Evolutionary conservation across 2,888 invertebrate genomes (phyloP).

Genomic region (Dasysyrphus tricinctus): DNA sequence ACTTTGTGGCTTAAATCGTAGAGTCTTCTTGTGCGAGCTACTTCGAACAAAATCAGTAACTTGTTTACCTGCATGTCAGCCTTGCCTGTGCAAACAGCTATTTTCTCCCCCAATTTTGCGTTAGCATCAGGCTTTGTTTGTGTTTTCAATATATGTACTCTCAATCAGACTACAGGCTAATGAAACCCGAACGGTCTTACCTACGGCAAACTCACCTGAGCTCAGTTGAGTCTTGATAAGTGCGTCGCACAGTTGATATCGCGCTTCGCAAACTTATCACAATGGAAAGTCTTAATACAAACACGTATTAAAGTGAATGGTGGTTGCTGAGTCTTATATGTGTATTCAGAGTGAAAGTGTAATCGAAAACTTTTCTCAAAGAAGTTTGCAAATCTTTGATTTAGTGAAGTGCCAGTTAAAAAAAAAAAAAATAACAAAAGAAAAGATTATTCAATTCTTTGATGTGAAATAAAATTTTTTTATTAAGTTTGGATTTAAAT

Average conservation of each 20-base stretch:
- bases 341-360: constrained; percentile 56
- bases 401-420: not conserved
- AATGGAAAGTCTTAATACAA: constrained; percentile 34
- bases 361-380: constrained; percentile 43
- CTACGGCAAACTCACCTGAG: constrained; percentile 54
- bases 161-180: constrained; percentile 1
- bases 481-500: constrained; percentile 40
- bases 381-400: not conserved
- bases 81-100: constrained; percentile 33
- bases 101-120: constrained; percentile 32
- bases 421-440: not conserved
- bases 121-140: constrained; percentile 2
- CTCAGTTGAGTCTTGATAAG: constrained; percentile 72
- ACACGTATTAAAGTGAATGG: constrained; percentile 42
- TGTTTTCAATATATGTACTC: constrained; percentile 6
- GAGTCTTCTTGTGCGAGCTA: constrained; percentile 3
- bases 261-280: constrained; percentile 34
- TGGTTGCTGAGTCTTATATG: not conserved
- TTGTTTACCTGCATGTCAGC: constrained; percentile 21
- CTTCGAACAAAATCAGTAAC: constrained; percentile 1
- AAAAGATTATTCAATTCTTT: constrained; percentile 10
- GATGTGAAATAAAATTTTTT: not conserved
- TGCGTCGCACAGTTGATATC: constrained; percentile 53
- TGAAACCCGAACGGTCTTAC: constrained; percentile 23
- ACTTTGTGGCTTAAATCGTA: constrained; percentile 13